phyloP scores from a whole-genome alignment of 1,140 invertebrate species.

The Venturia canescens region DNA sequence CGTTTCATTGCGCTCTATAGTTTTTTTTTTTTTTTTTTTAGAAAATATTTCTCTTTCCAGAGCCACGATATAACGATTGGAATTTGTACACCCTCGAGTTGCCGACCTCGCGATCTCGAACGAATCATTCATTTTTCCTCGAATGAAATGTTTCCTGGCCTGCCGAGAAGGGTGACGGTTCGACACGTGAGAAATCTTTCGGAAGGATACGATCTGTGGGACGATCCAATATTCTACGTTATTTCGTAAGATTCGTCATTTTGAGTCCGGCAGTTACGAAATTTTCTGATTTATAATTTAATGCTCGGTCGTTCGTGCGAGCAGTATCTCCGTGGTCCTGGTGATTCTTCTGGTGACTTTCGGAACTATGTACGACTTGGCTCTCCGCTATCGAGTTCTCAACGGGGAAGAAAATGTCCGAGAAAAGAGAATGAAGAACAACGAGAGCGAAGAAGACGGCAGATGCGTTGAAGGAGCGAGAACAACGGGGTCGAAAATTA shows the following conservation, averaged over 20 bases:
- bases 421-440: conserved; percentile 9
- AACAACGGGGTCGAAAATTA: conserved; percentile 37
- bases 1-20: too few species aligned
- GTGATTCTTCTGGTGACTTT: conserved; percentile 54
- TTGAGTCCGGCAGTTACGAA: too few species aligned
- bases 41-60: conserved; percentile 56
- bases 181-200: conserved; percentile 61
- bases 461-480: background rate
- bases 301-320: background rate
- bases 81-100: conserved; percentile 68
- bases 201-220: conserved; percentile 60
- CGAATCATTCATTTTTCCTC: conserved; percentile 55
- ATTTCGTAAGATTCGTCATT: conserved; percentile 60
- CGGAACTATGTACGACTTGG: conserved; percentile 63
- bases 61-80: conserved; percentile 64
- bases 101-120: conserved; percentile 59
- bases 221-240: conserved; percentile 65
- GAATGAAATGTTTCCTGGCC: conserved; percentile 46
- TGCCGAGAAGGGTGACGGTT: conserved; percentile 58
- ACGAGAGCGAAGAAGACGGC: background rate
- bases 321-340: conserved; percentile 55
- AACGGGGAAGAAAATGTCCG: conserved; percentile 32
- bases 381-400: conserved; percentile 62
- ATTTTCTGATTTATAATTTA: background rate
- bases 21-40: background rate